A percentile compares a stretch with the other conserved stretches of the same genome.
Evolutionary conservation across 1,140 invertebrate genomes (phyloP).

Genomic region (Drosophila mauritiana): DNA sequence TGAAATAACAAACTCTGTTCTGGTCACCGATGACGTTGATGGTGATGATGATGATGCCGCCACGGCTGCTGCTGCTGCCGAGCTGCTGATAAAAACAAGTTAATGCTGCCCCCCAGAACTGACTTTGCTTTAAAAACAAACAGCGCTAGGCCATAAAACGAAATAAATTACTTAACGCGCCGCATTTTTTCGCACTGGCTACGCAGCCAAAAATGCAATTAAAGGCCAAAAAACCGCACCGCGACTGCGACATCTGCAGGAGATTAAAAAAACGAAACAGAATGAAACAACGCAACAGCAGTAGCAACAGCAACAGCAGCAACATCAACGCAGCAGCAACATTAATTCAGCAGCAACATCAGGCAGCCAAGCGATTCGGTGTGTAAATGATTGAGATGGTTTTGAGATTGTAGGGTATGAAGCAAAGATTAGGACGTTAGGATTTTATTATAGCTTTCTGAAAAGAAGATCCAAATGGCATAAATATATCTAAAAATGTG

Average conservation of each 20-base stretch:
- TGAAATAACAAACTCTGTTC: constrained; percentile 42
- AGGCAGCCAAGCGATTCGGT: constrained; percentile 26
- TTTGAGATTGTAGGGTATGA: constrained; percentile 24
- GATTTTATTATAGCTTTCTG: background rate
- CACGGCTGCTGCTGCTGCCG: constrained; percentile 8
- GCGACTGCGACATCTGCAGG: constrained; percentile 59
- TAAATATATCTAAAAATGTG: background rate
- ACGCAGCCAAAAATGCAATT: constrained; percentile 64
- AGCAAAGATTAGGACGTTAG: background rate
- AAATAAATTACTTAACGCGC: constrained; percentile 67
- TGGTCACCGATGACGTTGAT: constrained; percentile 14
- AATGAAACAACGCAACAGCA: constrained; percentile 17
- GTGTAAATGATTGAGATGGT: constrained; percentile 53
- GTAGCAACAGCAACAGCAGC: constrained; percentile 5
- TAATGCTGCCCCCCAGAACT: constrained; percentile 26
- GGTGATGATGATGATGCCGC: constrained; percentile 15
- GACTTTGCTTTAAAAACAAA: constrained; percentile 35
- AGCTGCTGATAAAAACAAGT: constrained; percentile 36
- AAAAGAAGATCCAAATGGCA: background rate
- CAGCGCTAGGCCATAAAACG: constrained; percentile 50
- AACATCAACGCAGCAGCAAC: background rate
- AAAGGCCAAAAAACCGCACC: constrained; percentile 58
- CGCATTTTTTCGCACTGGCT: constrained; percentile 56
- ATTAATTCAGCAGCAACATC: constrained; percentile 16
- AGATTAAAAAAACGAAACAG: constrained; percentile 58